These are phyloP conservation scores for Zingel zingel DNA, from an alignment of 2,113 vertebrate genomes.

Conservation along the genomic window DNA sequence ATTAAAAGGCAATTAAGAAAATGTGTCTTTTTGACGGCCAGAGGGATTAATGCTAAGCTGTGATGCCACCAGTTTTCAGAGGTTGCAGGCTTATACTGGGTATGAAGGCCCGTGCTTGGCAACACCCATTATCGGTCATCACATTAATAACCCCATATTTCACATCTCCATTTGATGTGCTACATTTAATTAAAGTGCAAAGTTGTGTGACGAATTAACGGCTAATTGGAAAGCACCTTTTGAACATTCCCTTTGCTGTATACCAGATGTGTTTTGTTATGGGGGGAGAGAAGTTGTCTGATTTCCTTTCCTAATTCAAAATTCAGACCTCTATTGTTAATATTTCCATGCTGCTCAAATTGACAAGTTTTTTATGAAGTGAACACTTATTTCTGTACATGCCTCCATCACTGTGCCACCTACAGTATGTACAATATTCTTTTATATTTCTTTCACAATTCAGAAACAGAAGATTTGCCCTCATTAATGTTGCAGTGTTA, in stretches of 20 bases:
- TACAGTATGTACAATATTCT: not conserved
- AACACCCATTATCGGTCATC: constrained; percentile 86
- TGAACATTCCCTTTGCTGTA: constrained; percentile 64
- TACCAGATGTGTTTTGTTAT: constrained; percentile 58
- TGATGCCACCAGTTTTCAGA: constrained; percentile 71
- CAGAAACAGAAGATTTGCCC: not conserved
- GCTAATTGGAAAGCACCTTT: constrained; percentile 84
- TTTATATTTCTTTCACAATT: not conserved
- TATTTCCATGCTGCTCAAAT: not conserved
- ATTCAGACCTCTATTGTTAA: not conserved
- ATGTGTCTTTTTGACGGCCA: constrained; percentile 79
- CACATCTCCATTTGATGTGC: constrained; percentile 81
- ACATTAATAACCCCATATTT: constrained; percentile 83
- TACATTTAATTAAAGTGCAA: constrained; percentile 85
- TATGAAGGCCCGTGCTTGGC: constrained; percentile 61
- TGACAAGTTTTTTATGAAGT: not conserved
- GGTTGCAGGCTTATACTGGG: constrained; percentile 59
- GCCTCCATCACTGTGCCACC: not conserved
- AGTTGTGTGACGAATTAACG: constrained; percentile 81
- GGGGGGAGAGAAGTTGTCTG: constrained; percentile 36
- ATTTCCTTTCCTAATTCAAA: constrained; percentile 11
- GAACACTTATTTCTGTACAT: not conserved
- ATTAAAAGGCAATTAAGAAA: constrained; percentile 86
- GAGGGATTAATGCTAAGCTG: constrained; percentile 83
- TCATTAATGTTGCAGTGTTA: constrained; percentile 16